phyloP scores from a whole-genome alignment of 92 coral and sea anemone species.

The Umimayanthus chanpuru region DNA sequence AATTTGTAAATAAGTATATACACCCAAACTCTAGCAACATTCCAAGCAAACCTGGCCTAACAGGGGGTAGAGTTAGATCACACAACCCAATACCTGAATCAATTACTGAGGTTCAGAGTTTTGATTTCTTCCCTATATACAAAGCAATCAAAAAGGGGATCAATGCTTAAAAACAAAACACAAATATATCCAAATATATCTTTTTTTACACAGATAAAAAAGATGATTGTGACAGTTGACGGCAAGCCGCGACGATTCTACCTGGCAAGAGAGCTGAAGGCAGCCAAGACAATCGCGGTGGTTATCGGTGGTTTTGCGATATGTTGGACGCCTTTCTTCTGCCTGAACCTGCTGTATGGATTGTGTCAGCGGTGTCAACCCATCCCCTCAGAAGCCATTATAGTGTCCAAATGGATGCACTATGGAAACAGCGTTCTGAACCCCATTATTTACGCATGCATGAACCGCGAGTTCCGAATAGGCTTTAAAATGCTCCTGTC shows the following conservation, averaged over 20 bases:
- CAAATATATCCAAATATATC: background rate
- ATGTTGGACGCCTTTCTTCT: slow-evolving; percentile 97
- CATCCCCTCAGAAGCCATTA: slow-evolving; percentile 73
- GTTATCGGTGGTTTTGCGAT: slow-evolving; percentile 92
- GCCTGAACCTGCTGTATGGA: slow-evolving; percentile 78
- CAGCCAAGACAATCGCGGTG: slow-evolving; percentile 92
- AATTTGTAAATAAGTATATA: too few relatives aligned
- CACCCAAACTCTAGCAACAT: too few relatives aligned
- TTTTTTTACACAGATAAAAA: slow-evolving; percentile 54
- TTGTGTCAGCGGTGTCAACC: slow-evolving; percentile 71
- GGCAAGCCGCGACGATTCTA: slow-evolving; percentile 89
- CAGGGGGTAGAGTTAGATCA: too few relatives aligned
- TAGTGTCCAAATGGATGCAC: slow-evolving; percentile 95
- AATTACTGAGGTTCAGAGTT: too few relatives aligned
- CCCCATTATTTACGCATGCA: slow-evolving; percentile 94
- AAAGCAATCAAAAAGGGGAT: background rate
- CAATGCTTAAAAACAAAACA: background rate
- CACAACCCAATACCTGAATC: too few relatives aligned
- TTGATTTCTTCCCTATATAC: too few relatives aligned
- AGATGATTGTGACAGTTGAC: slow-evolving; percentile 83
- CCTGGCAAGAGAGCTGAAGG: slow-evolving; percentile 87
- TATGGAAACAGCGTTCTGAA: slow-evolving; percentile 95
- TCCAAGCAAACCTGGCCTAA: too few relatives aligned
- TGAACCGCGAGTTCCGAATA: slow-evolving; percentile 91
- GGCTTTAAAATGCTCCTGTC: slow-evolving; percentile 85